These are phyloP conservation scores for Rhabdornis inornatus DNA, from an alignment of 2,113 vertebrate genomes.

Conservation along the genomic window DNA sequence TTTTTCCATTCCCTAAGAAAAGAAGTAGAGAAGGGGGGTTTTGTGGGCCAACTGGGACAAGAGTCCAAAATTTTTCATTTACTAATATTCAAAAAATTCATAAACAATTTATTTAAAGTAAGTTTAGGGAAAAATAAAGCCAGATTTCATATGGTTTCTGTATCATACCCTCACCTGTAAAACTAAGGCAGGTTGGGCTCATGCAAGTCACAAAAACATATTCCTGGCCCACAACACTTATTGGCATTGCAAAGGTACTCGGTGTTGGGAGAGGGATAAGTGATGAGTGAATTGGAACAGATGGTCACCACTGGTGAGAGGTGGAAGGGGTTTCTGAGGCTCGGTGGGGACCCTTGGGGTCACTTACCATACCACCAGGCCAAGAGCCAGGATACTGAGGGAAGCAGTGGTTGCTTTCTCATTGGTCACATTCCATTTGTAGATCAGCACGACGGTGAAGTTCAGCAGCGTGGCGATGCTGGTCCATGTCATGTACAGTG, in stretches of 20 bases:
- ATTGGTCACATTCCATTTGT: slow-evolving; percentile 60
- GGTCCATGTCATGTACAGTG: slow-evolving; percentile 79
- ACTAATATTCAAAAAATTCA: neutral
- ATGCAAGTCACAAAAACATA: neutral
- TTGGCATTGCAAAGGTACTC: neutral
- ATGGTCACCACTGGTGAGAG: neutral
- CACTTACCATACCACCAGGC: slow-evolving; percentile 75
- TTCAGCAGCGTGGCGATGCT: slow-evolving; percentile 80
- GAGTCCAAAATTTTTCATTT: neutral
- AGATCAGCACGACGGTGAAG: slow-evolving; percentile 72
- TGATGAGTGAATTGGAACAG: neutral
- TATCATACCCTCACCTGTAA: neutral
- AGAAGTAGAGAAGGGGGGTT: neutral
- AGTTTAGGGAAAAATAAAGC: neutral
- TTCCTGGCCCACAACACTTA: neutral
- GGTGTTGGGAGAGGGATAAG: neutral
- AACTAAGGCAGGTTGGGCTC: neutral
- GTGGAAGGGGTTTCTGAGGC: neutral
- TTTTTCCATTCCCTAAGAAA: neutral
- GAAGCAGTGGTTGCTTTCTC: slow-evolving; percentile 69
- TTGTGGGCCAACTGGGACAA: neutral
- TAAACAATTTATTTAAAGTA: neutral
- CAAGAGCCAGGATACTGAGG: slow-evolving; percentile 75
- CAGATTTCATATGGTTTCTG: neutral
- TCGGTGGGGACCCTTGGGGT: fast-evolving